Percentiles rank a stretch among this genome's conserved stretches.
Conservation (phyloP, 2,113 vertebrate species). For the Eulemur macaco region DNA sequence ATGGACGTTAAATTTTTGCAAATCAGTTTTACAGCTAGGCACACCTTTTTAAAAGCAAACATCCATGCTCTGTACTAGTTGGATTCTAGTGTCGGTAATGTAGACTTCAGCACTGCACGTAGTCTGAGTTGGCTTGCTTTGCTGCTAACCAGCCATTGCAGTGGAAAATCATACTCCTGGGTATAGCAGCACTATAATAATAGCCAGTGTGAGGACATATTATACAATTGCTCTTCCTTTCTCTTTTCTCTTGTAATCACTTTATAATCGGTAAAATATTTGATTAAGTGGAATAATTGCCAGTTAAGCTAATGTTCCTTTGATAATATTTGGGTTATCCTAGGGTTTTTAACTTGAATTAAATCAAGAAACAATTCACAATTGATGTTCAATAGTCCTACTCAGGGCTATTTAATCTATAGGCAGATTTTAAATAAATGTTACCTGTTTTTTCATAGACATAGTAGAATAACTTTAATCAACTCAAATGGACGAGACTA, state of each 20-base stretch:
- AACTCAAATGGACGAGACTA: not conserved
- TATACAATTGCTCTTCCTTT: not conserved
- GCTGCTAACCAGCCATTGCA: accelerated
- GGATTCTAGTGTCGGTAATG: not conserved
- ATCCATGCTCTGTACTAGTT: not conserved
- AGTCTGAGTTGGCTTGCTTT: not conserved
- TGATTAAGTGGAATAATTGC: not conserved
- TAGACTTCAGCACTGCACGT: not conserved
- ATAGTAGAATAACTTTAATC: not conserved
- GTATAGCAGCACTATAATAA: not conserved
- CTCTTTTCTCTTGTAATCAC: not conserved
- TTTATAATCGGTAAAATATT: not conserved
- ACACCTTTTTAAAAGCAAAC: not conserved
- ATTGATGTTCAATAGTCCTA: not conserved
- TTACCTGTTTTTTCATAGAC: not conserved
- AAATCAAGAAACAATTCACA: not conserved
- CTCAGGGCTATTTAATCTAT: not conserved
- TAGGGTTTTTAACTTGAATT: not conserved
- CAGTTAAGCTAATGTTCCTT: not conserved
- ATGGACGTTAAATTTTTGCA: not conserved
- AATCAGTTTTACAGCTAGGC: not conserved
- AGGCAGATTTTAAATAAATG: not conserved
- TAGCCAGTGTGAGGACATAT: not conserved
- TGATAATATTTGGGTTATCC: not conserved
- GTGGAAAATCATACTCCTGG: not conserved